These are phyloP conservation scores for Prionace glauca DNA, from an alignment of 2,797 vertebrate species.

Conservation along the genomic window DNA sequence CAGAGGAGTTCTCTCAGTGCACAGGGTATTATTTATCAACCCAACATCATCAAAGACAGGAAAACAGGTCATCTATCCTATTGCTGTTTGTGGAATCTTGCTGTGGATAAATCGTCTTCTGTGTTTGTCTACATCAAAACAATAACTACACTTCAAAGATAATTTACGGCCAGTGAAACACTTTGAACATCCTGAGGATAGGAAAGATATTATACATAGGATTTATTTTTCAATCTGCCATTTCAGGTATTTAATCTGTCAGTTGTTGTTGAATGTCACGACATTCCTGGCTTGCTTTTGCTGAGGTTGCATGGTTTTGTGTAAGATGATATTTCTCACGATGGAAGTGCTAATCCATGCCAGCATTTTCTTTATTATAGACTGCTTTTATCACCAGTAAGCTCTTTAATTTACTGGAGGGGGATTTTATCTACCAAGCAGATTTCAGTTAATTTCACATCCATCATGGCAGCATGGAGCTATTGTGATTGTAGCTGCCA, in stretches of 20 bases:
- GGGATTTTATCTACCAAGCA: no score
- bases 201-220: neutral
- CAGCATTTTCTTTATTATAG: neutral
- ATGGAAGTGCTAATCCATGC: neutral
- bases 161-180: neutral
- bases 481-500: no score
- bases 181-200: neutral
- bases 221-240: neutral
- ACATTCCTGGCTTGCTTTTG: neutral
- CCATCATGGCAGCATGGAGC: no score
- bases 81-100: neutral
- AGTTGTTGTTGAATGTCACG: neutral
- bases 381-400: neutral
- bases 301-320: neutral
- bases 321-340: neutral
- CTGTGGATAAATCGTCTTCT: neutral
- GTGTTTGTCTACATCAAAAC: neutral
- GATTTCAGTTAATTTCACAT: no score
- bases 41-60: neutral
- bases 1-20: neutral
- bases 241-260: neutral
- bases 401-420: neutral
- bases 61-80: neutral
- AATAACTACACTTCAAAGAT: neutral
- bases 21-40: neutral